Percentiles rank a stretch among this genome's conserved stretches.
Conservation (phyloP, 2,797 vertebrate genomes). For the Xenentodon cancila region DNA sequence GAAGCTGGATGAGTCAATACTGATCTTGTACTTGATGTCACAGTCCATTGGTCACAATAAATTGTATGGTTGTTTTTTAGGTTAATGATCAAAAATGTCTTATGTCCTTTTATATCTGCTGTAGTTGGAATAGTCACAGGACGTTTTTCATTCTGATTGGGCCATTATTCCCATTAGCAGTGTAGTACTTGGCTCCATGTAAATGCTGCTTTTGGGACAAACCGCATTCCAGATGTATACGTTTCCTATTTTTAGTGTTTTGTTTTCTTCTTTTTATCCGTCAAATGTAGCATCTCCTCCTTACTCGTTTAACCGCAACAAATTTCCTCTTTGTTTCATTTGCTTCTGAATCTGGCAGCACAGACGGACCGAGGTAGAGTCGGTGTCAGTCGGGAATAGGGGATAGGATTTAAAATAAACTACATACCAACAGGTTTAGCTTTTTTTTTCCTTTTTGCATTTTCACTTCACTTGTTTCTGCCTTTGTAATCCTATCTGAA, state of each 20-base stretch:
- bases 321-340: constrained; percentile 45
- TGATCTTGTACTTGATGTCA: too few relatives aligned
- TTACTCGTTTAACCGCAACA: constrained; percentile 19
- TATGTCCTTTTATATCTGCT: too few relatives aligned
- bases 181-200: background rate
- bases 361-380: constrained; percentile 44
- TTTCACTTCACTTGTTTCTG: constrained; percentile 52
- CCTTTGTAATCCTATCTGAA: constrained; percentile 27
- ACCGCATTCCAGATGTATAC: constrained; percentile 10
- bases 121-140: too few relatives aligned
- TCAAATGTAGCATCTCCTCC: constrained; percentile 17
- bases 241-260: background rate
- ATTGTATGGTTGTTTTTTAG: too few relatives aligned
- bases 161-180: background rate
- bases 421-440: constrained; percentile 21
- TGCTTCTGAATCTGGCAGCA: constrained; percentile 40
- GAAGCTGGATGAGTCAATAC: too few relatives aligned
- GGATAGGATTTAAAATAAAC: too few relatives aligned
- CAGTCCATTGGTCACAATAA: too few relatives aligned
- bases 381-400: constrained; percentile 18
- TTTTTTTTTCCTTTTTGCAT: background rate
- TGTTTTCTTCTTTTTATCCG: background rate
- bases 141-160: background rate
- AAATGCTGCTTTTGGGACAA: constrained; percentile 3
- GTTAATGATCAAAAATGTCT: too few relatives aligned